Percentiles rank a stretch among this genome's conserved stretches.
Evolutionary conservation across 2,113 vertebrate genomes (phyloP).

Genomic region (Murina feae): DNA sequence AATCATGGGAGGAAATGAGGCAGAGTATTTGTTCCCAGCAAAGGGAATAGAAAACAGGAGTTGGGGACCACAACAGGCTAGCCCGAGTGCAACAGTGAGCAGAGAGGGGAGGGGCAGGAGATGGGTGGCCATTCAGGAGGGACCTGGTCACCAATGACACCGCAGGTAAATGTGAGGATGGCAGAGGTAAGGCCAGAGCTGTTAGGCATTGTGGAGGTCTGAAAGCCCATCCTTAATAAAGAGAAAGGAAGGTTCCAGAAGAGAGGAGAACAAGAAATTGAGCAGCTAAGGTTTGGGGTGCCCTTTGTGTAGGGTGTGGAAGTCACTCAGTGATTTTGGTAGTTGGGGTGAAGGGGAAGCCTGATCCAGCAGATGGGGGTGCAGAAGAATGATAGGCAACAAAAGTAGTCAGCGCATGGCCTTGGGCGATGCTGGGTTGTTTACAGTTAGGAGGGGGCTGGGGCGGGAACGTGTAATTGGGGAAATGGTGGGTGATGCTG

Average conservation of each 20-base stretch:
- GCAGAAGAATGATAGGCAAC: not conserved
- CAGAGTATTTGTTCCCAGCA: not conserved
- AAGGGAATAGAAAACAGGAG: not conserved
- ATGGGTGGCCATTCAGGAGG: not conserved
- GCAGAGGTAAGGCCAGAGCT: not conserved
- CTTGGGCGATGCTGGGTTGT: not conserved
- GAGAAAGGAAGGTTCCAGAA: not conserved
- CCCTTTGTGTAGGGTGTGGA: not conserved
- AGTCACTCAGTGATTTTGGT: not conserved
- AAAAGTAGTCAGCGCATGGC: not conserved
- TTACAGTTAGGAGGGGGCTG: too few species aligned
- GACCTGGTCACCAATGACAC: not conserved
- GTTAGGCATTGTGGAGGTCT: accelerated
- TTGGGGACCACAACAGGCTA: too few species aligned
- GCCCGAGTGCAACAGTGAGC: not conserved
- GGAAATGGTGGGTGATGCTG: not conserved
- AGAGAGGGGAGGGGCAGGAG: not conserved
- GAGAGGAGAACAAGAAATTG: not conserved
- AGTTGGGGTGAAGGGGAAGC: not conserved
- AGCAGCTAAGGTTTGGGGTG: not conserved
- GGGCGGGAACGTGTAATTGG: not conserved
- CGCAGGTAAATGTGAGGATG: not conserved
- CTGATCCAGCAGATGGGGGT: not conserved
- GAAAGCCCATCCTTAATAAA: not conserved
- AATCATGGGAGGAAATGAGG: too few species aligned